These are phyloP conservation scores for Stegastes partitus DNA, from an alignment of 2,113 vertebrate species.

Conservation along the genomic window DNA sequence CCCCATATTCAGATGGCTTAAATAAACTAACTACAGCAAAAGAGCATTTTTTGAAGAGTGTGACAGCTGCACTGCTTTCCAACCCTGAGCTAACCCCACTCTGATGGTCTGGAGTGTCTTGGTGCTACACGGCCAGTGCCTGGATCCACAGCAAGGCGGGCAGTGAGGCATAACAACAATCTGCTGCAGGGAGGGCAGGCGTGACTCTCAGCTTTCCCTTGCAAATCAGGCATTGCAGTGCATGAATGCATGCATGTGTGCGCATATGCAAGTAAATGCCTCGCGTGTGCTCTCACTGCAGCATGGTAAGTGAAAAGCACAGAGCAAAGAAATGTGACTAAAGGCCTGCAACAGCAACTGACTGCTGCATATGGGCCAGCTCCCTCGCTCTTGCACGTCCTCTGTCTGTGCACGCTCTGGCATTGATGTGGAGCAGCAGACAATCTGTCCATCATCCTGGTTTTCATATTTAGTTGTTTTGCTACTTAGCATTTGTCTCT, in stretches of 20 bases:
- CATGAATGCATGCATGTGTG: slow-evolving; percentile 28
- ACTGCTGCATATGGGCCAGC: slow-evolving; percentile 43
- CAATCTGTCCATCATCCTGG: neutral
- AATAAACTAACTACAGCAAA: neutral
- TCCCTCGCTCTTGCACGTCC: slow-evolving; percentile 21
- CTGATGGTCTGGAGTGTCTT: slow-evolving; percentile 32
- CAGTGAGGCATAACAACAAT: slow-evolving; percentile 57
- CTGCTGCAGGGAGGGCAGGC: slow-evolving; percentile 48
- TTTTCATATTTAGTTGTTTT: neutral
- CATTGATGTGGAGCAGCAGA: slow-evolving; percentile 16
- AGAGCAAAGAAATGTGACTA: slow-evolving; percentile 31
- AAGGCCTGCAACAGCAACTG: slow-evolving; percentile 37
- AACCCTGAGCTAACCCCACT: slow-evolving; percentile 23
- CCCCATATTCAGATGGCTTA: neutral
- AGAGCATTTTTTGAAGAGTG: slow-evolving; percentile 33
- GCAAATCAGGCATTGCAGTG: slow-evolving; percentile 61
- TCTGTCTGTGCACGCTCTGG: slow-evolving; percentile 48
- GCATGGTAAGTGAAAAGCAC: slow-evolving; percentile 35
- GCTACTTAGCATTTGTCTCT: neutral
- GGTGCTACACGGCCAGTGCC: slow-evolving; percentile 49
- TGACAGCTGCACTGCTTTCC: slow-evolving; percentile 26
- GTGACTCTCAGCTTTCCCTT: slow-evolving; percentile 64
- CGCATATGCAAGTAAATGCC: slow-evolving; percentile 7
- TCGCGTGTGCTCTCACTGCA: slow-evolving; percentile 37
- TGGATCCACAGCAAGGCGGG: slow-evolving; percentile 44